Base-by-base conservation (phyloP, 2,113 vertebrate species). In the Cavia porcellus region DNA sequence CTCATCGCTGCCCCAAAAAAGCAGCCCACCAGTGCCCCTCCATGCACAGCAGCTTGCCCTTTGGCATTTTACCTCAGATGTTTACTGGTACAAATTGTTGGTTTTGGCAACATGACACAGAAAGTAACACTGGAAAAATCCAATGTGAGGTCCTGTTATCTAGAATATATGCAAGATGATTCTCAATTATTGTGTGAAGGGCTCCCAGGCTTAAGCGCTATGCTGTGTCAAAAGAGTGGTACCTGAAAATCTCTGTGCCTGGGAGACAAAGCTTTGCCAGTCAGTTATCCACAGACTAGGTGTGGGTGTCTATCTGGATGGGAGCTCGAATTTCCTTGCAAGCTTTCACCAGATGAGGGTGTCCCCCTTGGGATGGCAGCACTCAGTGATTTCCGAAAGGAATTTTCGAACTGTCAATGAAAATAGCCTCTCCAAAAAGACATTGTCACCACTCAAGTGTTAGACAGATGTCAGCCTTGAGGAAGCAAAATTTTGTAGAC, bases 371-470 rank as follows among this genome's bases (percentile, higher is more conserved):
- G 77, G 42, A 85, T 74, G 89, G 50, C 62, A 93, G 38, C n/a
- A 84, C 7, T 52, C 83, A n/a, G 84, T 90, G 80, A 77, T 85
- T 94, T 90, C 92, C 87, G 82, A 95, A 88, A 94, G 81, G 79
- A 96, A 94, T 59, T 92, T 96, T 93, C 25, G 81, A 92, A 88
- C 94, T 96, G 93, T 90, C 95, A 97, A 68, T 97, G 84, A 87
- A 89, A 94, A 81, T 55, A 95, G 7, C 57, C 77, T 87, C 95
- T 94, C 94, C 83, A 85, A 96, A 85, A 74, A 89, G 57, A 92
- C 19, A 42, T 87, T 95, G 93, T 83, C 77, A 90, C 82, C 75
- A 55, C 82, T 92, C 77, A 47, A 79, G 70, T 90, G 77, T 82
- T 77, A 92, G 87, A 95, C 80, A 95, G 92, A 68, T 96, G 95